Evolutionary conservation across 1,140 invertebrate genomes (phyloP).

Genomic region (Aphelinus certus): DNA sequence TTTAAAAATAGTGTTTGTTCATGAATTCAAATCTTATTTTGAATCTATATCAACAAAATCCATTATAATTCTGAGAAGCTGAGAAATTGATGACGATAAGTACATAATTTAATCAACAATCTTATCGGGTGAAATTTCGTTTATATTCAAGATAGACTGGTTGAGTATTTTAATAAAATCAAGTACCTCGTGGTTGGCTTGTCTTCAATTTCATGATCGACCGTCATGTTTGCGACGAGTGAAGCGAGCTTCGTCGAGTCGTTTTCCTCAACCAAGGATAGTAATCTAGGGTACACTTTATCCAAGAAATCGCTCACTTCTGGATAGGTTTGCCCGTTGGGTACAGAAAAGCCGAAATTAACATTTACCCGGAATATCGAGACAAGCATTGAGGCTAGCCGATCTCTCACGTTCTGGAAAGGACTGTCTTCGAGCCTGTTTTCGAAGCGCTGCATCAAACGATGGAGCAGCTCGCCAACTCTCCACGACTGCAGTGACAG

Average conservation of each 20-base stretch:
- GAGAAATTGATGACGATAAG: too few species aligned
- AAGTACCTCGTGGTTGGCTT: too few species aligned
- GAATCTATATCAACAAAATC: too few species aligned
- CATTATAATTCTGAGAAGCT: too few species aligned
- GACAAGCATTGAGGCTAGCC: constrained; percentile 72
- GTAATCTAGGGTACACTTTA: constrained; percentile 67
- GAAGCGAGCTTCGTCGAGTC: neutral
- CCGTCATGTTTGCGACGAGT: neutral
- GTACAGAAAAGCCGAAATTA: neutral
- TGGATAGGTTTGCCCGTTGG: constrained; percentile 62
- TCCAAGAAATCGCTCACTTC: constrained; percentile 69
- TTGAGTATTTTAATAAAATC: too few species aligned
- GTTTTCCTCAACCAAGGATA: constrained; percentile 54
- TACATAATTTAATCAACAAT: too few species aligned
- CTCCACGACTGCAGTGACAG: constrained; percentile 78
- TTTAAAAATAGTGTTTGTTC: neutral
- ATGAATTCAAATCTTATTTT: neutral
- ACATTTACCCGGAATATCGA: constrained; percentile 70
- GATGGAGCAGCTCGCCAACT: constrained; percentile 70
- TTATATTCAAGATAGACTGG: too few species aligned
- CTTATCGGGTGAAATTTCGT: too few species aligned
- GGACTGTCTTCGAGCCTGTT: constrained; percentile 70
- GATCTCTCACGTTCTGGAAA: constrained; percentile 83
- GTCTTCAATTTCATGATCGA: neutral
- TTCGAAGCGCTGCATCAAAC: constrained; percentile 68